phyloP scores from a whole-genome alignment of 1,140 invertebrate species.

The Mamestra configurata region DNA sequence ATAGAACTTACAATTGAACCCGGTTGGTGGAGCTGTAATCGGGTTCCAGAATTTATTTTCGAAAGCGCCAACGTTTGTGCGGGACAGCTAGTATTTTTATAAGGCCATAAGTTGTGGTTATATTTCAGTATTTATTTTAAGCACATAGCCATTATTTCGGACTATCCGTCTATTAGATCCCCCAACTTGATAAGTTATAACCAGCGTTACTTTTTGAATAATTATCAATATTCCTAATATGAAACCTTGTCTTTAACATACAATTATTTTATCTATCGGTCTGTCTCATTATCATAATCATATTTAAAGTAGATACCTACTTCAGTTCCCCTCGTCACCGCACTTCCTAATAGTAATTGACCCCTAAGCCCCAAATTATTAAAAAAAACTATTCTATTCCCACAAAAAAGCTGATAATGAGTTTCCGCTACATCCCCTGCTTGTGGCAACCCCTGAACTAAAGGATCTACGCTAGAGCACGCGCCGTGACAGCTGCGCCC shows the following conservation, averaged over 20 bases:
- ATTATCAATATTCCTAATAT: neutral
- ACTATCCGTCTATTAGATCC: too few species aligned
- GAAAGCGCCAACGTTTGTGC: too few species aligned
- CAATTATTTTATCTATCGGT: neutral
- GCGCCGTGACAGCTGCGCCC: slow-evolving; percentile 61
- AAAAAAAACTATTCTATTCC: neutral
- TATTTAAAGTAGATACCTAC: neutral
- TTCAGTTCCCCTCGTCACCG: neutral
- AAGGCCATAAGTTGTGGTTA: too few species aligned
- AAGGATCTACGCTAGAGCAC: slow-evolving; percentile 62
- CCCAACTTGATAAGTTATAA: too few species aligned
- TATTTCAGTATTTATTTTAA: too few species aligned
- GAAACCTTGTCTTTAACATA: neutral
- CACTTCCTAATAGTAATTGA: neutral
- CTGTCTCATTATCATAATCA: neutral
- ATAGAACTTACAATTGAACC: too few species aligned
- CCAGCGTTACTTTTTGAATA: too few species aligned
- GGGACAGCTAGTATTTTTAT: too few species aligned
- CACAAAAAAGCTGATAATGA: slow-evolving; percentile 23
- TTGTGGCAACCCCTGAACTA: slow-evolving; percentile 28
- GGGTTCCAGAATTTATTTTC: too few species aligned
- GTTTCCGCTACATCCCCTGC: slow-evolving; percentile 35
- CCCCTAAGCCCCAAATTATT: neutral
- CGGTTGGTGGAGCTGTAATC: too few species aligned
- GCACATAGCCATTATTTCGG: too few species aligned